Evolutionary conservation across 2,888 invertebrate species (phyloP), one percentile per base, ranked within the genome.

Genomic region (Lapara coniferarum): DNA sequence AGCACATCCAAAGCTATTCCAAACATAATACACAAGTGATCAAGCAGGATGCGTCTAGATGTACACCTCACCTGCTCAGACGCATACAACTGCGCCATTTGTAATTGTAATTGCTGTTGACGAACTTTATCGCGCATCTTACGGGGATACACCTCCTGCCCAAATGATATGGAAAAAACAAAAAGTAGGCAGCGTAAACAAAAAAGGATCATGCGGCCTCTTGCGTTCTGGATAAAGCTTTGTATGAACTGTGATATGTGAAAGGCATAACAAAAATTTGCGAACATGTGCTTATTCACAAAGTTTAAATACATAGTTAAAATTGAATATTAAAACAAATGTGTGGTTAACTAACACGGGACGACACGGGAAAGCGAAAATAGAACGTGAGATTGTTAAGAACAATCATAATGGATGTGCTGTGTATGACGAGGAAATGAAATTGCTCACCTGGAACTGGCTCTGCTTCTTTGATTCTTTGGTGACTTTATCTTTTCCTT

Each of bases 81-180:
- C 89, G 92, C 92, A 91, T 93, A 92, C 88, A 93, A 92, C 88
- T 93, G 94, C 89, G 93, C 93, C 92, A 93, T 94, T 93, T 94
- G 94, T 85, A 94, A 94, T 93, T 94, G 93, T 87, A 95, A 94
- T 94, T 94, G 94, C 90, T 95, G 95, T 93, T 95, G 95, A 90
- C 95, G 95, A 88, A 96, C 96, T 94, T 96, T 94, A 95, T 96
- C 96, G 92, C 96, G 96, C 96, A 96, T 96, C 96, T 96, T 96
- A 95, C 96, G 96, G 88, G 96, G 96, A 95, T 96, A 96, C 94
- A 95, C 95, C 95, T 96, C 96, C 95, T 96, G 95, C 95, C 93
- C 94, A 93, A 93, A 93, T 91, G 90, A 94, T 91, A 93, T 93
- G 92, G 90, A 93, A 93, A 90, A 93, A 92, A 92, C 90, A 92